A percentile compares a stretch with the other conserved stretches of the same genome.
Conservation (phyloP, 2,888 invertebrate species). For the Flexamia atlantica region DNA sequence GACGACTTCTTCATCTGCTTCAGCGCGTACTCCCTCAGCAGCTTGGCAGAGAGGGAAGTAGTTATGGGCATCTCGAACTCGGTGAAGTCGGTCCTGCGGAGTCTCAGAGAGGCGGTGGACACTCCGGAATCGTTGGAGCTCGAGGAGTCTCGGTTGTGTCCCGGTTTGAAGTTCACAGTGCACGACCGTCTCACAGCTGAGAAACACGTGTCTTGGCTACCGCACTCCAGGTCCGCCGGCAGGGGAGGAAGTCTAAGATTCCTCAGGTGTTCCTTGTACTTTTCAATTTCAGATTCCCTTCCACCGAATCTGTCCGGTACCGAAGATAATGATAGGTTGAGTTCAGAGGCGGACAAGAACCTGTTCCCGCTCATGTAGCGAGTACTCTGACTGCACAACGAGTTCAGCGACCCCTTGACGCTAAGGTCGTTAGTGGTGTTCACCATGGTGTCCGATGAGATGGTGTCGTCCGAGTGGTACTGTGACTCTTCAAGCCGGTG, state of each 20-base stretch:
- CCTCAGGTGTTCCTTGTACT: slow-evolving; percentile 45
- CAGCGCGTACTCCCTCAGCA: slow-evolving; percentile 79
- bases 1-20: slow-evolving; percentile 40
- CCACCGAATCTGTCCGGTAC: background rate
- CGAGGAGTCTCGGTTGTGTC: slow-evolving; percentile 87
- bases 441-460: slow-evolving; percentile 42
- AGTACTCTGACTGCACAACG: slow-evolving; percentile 14
- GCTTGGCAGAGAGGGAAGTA: slow-evolving; percentile 77
- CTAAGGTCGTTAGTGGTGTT: slow-evolving; percentile 27
- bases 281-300: slow-evolving; percentile 29
- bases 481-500: slow-evolving; percentile 16
- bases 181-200: slow-evolving; percentile 85
- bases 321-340: slow-evolving; percentile 28
- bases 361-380: background rate
- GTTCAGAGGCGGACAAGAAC: slow-evolving; percentile 26
- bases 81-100: slow-evolving; percentile 79
- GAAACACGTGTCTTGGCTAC: slow-evolving; percentile 72
- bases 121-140: slow-evolving; percentile 82
- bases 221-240: background rate
- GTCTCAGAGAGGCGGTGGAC: slow-evolving; percentile 79
- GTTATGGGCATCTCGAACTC: slow-evolving; percentile 83
- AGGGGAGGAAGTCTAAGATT: slow-evolving; percentile 5
- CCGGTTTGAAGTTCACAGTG: slow-evolving; percentile 86
- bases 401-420: slow-evolving; percentile 34
- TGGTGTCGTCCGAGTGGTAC: slow-evolving; percentile 37